phyloP scores from a whole-genome alignment of 2,797 vertebrate genomes.

The Rousettus madagascariensis region DNA sequence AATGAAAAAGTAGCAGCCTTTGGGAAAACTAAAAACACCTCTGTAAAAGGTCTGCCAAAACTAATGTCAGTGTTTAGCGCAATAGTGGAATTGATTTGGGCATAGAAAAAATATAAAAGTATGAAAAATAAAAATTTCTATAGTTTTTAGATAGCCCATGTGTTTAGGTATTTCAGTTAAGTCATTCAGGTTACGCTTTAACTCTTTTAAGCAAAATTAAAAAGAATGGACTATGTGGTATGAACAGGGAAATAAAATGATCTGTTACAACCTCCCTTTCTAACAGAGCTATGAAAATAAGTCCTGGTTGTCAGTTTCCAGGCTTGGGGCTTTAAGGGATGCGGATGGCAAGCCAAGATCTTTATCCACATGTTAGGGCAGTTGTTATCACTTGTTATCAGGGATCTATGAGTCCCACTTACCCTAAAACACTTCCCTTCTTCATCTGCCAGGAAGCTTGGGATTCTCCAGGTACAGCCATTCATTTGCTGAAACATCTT shows the following conservation, averaged over 20 bases:
- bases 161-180: conserved; percentile 36
- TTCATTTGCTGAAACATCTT: neutral
- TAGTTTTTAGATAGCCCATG: conserved; percentile 3
- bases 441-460: neutral
- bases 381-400: neutral
- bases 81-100: conserved; percentile 28
- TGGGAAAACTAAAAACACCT: conserved; percentile 28
- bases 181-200: neutral
- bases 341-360: neutral
- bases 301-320: neutral
- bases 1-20: neutral
- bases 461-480: neutral
- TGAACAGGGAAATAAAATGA: neutral
- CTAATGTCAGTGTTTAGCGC: neutral
- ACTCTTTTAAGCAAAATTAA: conserved; percentile 32
- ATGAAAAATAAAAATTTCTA: conserved; percentile 3
- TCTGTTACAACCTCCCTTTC: neutral
- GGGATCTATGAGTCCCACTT: neutral
- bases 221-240: neutral
- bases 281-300: conserved; percentile 3
- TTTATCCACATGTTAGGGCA: neutral
- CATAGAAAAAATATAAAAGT: neutral
- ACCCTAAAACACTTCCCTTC: neutral
- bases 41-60: neutral
- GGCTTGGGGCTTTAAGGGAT: neutral